Evolutionary conservation across 1,140 invertebrate species (phyloP).

Genomic region (Scaptodrosophila lebanonensis): DNA sequence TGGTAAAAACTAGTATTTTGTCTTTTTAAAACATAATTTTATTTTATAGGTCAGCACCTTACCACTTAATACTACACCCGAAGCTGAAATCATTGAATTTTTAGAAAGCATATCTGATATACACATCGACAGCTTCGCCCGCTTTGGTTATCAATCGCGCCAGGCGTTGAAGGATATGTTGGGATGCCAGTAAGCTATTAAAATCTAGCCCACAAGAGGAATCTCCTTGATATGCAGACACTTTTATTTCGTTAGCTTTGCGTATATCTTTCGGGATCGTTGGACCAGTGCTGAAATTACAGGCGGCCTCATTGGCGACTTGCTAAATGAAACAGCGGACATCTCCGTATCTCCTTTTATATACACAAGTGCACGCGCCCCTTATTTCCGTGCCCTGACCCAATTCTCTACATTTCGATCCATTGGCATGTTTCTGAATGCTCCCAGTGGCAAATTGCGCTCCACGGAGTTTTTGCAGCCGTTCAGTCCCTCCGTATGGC

Average conservation of each 20-base stretch:
- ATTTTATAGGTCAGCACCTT: constrained; percentile 27
- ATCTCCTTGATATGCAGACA: not conserved
- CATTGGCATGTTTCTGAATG: constrained; percentile 69
- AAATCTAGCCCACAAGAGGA: fast-evolving
- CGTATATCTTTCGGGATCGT: constrained; percentile 45
- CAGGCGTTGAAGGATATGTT: constrained; percentile 40
- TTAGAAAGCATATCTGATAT: constrained; percentile 22
- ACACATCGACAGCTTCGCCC: constrained; percentile 29
- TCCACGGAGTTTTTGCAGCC: constrained; percentile 58
- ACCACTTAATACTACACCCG: constrained; percentile 21
- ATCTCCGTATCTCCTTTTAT: constrained; percentile 37
- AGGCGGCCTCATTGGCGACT: constrained; percentile 54
- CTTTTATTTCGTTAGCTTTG: constrained; percentile 25
- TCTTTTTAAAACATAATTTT: not conserved
- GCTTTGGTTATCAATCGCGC: constrained; percentile 43
- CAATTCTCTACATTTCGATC: constrained; percentile 47
- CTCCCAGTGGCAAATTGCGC: constrained; percentile 37
- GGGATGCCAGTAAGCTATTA: constrained; percentile 46
- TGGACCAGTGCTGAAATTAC: constrained; percentile 51
- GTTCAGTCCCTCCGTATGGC: constrained; percentile 61
- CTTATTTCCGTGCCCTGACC: constrained; percentile 26
- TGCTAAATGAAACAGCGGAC: constrained; percentile 43
- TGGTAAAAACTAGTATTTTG: not conserved
- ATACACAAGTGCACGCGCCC: constrained; percentile 22
- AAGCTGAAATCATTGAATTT: constrained; percentile 23